Conservation (phyloP, 2,797 vertebrate species). For the Cirrhinus molitorella region DNA sequence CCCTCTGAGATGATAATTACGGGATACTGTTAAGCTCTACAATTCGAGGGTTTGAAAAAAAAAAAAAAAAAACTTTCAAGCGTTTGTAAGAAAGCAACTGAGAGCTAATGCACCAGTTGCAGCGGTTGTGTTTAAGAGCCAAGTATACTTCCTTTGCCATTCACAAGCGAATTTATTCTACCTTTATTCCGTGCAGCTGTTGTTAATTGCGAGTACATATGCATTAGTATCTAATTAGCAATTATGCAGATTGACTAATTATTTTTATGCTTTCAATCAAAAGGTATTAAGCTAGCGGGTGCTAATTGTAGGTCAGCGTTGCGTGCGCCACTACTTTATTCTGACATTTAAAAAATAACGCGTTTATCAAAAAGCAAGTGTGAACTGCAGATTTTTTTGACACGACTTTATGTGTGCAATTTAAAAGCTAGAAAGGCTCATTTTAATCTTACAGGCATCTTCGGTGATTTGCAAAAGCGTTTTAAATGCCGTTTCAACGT, state of each 20-base stretch:
- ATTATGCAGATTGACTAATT: constrained; percentile 53
- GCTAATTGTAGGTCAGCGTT: constrained; percentile 43
- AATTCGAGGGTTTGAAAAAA: neutral
- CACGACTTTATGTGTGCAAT: neutral
- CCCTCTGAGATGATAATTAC: constrained; percentile 49
- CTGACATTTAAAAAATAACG: constrained; percentile 13
- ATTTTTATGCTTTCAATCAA: constrained; percentile 50
- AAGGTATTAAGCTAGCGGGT: constrained; percentile 32
- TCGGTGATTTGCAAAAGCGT: constrained; percentile 67
- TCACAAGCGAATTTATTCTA: constrained; percentile 18
- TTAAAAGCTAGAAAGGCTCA: constrained; percentile 16
- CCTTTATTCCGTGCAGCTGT: constrained; percentile 31
- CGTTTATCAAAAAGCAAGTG: constrained; percentile 7
- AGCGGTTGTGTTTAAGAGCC: neutral
- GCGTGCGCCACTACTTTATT: constrained; percentile 7
- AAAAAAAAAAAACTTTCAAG: neutral
- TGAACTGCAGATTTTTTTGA: neutral
- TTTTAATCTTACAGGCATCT: constrained; percentile 68
- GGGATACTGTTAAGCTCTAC: constrained; percentile 32
- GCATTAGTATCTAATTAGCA: constrained; percentile 50
- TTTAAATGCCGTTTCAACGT: constrained; percentile 69
- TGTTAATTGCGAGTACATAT: constrained; percentile 40
- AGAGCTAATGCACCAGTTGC: neutral
- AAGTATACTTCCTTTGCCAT: constrained; percentile 11
- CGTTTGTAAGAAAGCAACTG: neutral